Evolutionary conservation across 2,113 vertebrate species (phyloP).

Genomic region (Oncorhynchus clarkii): DNA sequence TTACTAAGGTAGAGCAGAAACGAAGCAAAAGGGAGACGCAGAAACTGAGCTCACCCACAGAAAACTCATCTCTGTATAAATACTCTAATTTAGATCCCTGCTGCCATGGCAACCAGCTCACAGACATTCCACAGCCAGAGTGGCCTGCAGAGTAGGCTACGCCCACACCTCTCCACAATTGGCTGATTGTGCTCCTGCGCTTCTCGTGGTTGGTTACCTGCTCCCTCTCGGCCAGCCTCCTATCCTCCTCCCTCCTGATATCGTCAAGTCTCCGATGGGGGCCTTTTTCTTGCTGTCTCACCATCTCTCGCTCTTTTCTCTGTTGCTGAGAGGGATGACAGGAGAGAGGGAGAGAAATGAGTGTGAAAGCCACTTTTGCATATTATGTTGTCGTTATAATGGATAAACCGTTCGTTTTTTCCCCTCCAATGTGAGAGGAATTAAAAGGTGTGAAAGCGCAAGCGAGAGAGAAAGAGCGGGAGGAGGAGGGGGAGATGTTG

Average conservation of each 20-base stretch:
- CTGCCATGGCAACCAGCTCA: constrained; percentile 78
- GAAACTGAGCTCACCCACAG: constrained; percentile 63
- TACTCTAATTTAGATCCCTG: constrained; percentile 74
- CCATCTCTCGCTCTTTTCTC: constrained; percentile 85
- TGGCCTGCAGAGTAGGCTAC: constrained; percentile 22
- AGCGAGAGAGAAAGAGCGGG: background rate
- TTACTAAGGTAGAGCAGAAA: constrained; percentile 54
- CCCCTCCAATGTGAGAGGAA: background rate
- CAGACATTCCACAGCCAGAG: constrained; percentile 73
- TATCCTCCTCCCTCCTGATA: constrained; percentile 86
- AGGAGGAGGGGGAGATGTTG: constrained; percentile 8
- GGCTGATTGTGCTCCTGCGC: background rate
- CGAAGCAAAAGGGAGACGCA: constrained; percentile 44
- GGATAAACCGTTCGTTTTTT: constrained; percentile 18
- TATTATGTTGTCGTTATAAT: constrained; percentile 13
- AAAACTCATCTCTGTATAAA: constrained; percentile 67
- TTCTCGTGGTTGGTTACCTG: constrained; percentile 79
- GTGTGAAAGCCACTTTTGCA: constrained; percentile 33
- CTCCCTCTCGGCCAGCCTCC: constrained; percentile 86
- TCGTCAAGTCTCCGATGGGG: constrained; percentile 86
- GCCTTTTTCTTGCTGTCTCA: constrained; percentile 89
- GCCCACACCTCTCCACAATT: constrained; percentile 5
- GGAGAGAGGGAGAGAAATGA: constrained; percentile 44
- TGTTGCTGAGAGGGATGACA: constrained; percentile 81
- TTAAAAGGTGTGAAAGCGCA: background rate